Base-by-base conservation (phyloP, 30 jellyfish, hydroid and myxozoan genomes). In the Chrysaora quinquecirrha region DNA sequence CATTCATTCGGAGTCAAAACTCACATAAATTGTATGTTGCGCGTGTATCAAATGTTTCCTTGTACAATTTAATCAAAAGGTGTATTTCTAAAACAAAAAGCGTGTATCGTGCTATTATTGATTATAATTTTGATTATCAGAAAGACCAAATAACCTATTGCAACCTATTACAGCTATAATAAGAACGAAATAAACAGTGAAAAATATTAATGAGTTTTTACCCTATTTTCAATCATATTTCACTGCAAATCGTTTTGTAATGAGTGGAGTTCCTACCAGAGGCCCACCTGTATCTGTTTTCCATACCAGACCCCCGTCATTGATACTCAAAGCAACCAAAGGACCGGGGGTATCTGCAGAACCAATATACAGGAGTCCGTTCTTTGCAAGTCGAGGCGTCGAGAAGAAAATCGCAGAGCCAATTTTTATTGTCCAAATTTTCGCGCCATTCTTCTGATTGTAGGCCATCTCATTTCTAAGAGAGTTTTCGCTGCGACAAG, bases 291-390 rank as follows among this genome's bases (percentile, higher is more conserved):
- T 91, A 10, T 38, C 83, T 0, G 93, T 73, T 23, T 48, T 81
- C 98, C 98, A 91, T 6, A 82, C 34, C 3, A 56, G 43, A 14
- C 71, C 86, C 30, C 98, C 98, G 28, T 67, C 74, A 12, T 63
- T 74, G 0, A 94, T 20, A 56, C 85, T 77, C 31, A 91, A 63
- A 10, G 96, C 96, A 78, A 30, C 46, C 71, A 91, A 47, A 4
- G 90, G 88, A 2, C 98, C 98, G 2, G 83, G 85, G 4, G 73
- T 82, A 62, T 91, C 98, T 16, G 89, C 96, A 21, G 94, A 32
- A 12, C 96, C 98, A 32, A 91, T 85, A 79, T 73, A 78, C 23
- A 91, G 76, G 49, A 85, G 19, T 11, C 96, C 98, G 73, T 67
- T 82, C 27, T 65, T 91, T 24, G 95, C 43, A 2, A 91, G 86